Evolutionary conservation across 2,888 invertebrate genomes (phyloP), one percentile per base, ranked within the genome.

Genomic region (Osmoderma eremita): DNA sequence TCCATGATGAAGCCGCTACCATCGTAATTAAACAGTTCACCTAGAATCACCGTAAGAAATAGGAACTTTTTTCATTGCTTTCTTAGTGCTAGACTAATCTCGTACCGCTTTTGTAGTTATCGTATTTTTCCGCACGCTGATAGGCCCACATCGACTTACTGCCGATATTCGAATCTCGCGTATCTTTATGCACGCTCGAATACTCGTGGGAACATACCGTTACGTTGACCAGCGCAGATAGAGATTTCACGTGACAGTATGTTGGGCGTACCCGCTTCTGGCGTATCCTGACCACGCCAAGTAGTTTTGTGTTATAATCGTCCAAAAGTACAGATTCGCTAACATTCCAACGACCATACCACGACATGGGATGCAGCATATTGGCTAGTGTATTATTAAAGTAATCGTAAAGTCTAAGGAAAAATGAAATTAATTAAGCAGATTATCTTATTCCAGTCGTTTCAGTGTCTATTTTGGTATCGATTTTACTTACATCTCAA

Each of bases 281-380:
- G n/a, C 74, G 67, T 20, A 75, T 49, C 8, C 73, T 65, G 18
- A 65, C 71, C 5, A 74, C 68, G 0, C 73, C 73, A 10, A 74
- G 10, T 12, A 73, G 36, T 67, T 72, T 74, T 10, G 70, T 73
- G 30, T 63, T 67, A 45, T 70, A 72, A 61, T 75, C 75, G 1
- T 62, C 42, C 39, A 70, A 50, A 13, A 74, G 61, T 18, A 73
- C 74, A 2, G 71, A 65, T 36, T 73, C 72, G 8, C 24, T 51
- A 2, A 67, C 50, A 17, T 54, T 68, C 42, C 62, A 72, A 22
- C 54, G 48, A n/a, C 68, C 71, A 39, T 75, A 75, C 74, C 74
- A 75, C 38, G 41, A 67, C 2, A 36, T 61, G 2, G 73, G 56
- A 63, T 72, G 68, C 2, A 68, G 15, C 3, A 17, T 45, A 0